A percentile compares a stretch with the other conserved stretches of the same genome.
phyloP scores from a whole-genome alignment of 37 sponge, comb jelly and placozoan species.

The Geodia barretti region DNA sequence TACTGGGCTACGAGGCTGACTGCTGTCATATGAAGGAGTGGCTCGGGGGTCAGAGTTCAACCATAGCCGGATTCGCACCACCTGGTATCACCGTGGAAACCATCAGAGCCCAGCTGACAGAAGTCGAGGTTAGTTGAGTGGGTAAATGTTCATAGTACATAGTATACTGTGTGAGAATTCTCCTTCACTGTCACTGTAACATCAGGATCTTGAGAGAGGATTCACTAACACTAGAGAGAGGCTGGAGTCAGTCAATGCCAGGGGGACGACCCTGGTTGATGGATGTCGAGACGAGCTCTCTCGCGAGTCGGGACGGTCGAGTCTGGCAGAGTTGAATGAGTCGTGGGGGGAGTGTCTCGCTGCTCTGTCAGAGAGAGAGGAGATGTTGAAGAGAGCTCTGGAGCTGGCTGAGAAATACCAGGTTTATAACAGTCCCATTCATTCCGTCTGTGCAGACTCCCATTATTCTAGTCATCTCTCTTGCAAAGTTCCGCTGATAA shows the following conservation, averaged over 20 bases:
- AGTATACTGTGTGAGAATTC: no score
- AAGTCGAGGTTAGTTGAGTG: constrained; percentile 48
- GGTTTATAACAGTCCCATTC: no score
- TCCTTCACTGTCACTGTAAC: no score
- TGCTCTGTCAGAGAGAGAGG: constrained; percentile 35
- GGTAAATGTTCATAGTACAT: no score
- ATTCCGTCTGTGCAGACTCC: no score
- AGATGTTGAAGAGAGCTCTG: constrained; percentile 29
- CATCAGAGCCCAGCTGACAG: constrained; percentile 33
- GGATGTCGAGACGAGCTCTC: constrained; percentile 43
- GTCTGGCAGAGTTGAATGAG: constrained; percentile 55
- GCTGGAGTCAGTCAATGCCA: constrained; percentile 40
- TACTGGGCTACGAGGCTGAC: constrained; percentile 36
- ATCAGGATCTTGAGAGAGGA: constrained; percentile 30
- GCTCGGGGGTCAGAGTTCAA: constrained; percentile 30
- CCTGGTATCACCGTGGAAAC: constrained; percentile 30
- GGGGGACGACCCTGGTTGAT: constrained; percentile 52
- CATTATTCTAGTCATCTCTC: no score
- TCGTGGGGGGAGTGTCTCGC: constrained; percentile 48
- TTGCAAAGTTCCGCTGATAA: no score
- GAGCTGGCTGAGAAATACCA: constrained; percentile 55
- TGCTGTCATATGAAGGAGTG: constrained; percentile 37
- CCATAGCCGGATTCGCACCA: constrained; percentile 18
- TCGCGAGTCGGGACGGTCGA: constrained; percentile 34
- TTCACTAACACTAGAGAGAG: constrained; percentile 38